Evolutionary conservation across 2,797 vertebrate species (phyloP).

Genomic region (Limosa lapponica): DNA sequence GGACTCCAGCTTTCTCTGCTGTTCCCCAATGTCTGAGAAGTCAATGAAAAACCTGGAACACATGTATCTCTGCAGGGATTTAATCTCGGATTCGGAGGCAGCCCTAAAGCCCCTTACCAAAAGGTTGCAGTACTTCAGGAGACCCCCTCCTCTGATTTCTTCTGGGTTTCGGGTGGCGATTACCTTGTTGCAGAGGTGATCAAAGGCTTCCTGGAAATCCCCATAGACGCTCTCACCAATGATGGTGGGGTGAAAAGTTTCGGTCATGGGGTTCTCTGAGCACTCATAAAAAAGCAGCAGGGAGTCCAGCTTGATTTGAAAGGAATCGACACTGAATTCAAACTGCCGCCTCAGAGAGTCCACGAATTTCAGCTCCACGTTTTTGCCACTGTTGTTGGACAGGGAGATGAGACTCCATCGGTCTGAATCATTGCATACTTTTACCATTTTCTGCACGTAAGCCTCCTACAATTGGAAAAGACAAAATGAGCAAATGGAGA

Average conservation of each 20-base stretch:
- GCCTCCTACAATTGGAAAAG: conserved; percentile 87
- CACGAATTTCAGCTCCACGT: conserved; percentile 99
- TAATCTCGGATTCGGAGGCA: conserved; percentile 93
- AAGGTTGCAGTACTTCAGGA: conserved; percentile 99
- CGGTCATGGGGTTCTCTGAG: conserved; percentile 96
- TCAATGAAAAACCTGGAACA: conserved; percentile 99
- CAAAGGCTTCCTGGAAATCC: conserved; percentile 92
- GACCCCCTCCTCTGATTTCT: conserved; percentile 95
- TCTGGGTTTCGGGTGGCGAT: conserved; percentile 98
- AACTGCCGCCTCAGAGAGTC: conserved; percentile 98
- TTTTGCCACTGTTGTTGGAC: conserved; percentile 98
- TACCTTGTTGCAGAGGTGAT: conserved; percentile 94
- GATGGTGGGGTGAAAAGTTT: conserved; percentile 97
- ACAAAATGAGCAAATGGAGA: conserved; percentile 66
- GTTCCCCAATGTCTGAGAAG: conserved; percentile 96
- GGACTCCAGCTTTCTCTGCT: conserved; percentile 98
- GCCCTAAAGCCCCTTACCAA: conserved; percentile 95
- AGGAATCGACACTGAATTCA: conserved; percentile 99
- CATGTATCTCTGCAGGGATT: conserved; percentile 98
- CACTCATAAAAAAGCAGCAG: conserved; percentile 98
- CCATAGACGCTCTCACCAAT: conserved; percentile 97
- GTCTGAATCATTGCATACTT: conserved; percentile 98
- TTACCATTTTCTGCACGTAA: conserved; percentile 99
- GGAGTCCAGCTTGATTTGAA: conserved; percentile 98
- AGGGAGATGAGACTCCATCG: conserved; percentile 99